Base-by-base conservation (phyloP, 35 echinoderm and acorn worm species). In the Holothuria glaberrima region DNA sequence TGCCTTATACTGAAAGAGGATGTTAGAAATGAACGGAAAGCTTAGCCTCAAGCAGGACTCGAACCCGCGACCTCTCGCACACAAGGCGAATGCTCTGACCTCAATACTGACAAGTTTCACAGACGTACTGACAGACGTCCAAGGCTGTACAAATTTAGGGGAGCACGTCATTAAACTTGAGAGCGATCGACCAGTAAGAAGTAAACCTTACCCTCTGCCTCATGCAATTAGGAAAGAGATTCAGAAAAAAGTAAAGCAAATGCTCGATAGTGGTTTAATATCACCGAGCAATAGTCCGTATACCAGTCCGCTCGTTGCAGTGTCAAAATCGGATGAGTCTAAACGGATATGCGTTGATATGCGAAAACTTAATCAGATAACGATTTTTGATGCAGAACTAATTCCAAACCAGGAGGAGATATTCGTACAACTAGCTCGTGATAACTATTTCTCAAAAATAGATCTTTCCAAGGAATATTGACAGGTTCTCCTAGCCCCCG, bases 381-480 rank as follows among this genome's bases (percentile, higher is more conserved):
- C 90, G 9, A 46, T 86, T 19, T 88, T 95, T 32, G 94, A 95
- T 65, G 91, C 87, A 1, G 94, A 95, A 85, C 94, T 86, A 26
- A 74, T 95, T 30, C 83, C 84, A 22, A 59, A 89, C 36, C 91
- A 77, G 50, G 90, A 92, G 9, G 94, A 95, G 36, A 89, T 95
- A 6, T 89, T 90, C 24, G 73, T 86, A 41, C 71, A 86, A 64
- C 89, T 95, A 58, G 88, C 80, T 6, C 45, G 65, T 59, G 90
- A 88, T 60, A 19, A 72, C 20, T 89, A 80, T 45, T 89, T 95
- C 38, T 46, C 90, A 3, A 92, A 92, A 84, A 67, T 89, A 21
- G 92, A 93, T 44, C 48, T 93, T 18, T 59, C 59, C 19, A 94
- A 94, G 60, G 92, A 88, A 26, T 94, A 94, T 88, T 91, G 93